These are phyloP conservation scores for Cataglyphis hispanica DNA, from an alignment of 1,140 invertebrate species.

Conservation along the genomic window DNA sequence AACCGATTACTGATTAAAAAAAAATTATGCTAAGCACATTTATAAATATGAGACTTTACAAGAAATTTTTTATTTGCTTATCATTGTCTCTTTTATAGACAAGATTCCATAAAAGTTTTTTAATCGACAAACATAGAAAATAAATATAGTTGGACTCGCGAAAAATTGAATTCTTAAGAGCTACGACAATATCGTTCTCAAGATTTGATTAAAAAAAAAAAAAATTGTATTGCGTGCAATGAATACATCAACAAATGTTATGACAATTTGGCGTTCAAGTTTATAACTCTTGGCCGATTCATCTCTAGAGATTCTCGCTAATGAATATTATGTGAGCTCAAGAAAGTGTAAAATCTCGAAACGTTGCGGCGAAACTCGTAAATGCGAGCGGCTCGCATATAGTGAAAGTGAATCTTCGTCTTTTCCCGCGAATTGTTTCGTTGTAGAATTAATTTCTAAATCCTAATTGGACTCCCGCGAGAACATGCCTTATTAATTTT, in stretches of 20 bases:
- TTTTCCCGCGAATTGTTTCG: background rate
- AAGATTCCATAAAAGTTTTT: background rate
- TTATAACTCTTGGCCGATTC: background rate
- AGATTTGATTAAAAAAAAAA: constrained; percentile 30
- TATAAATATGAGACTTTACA: background rate
- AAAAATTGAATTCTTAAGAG: background rate
- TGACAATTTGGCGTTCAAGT: background rate
- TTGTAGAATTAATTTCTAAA: constrained; percentile 37
- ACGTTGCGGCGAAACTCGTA: constrained; percentile 8
- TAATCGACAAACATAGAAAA: background rate
- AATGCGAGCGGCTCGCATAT: background rate
- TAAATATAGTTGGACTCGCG: background rate
- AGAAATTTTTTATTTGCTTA: background rate
- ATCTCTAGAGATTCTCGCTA: background rate
- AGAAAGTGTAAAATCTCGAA: constrained; percentile 48
- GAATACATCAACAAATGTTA: too few species aligned
- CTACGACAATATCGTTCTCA: background rate
- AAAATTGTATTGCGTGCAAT: constrained; percentile 19
- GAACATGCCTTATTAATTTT: constrained; percentile 36
- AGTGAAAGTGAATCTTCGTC: constrained; percentile 44
- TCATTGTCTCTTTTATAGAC: background rate
- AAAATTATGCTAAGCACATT: background rate
- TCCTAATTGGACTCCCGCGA: constrained; percentile 19
- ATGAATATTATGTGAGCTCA: constrained; percentile 17
- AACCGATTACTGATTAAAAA: background rate